phyloP scores from a whole-genome alignment of 2,113 vertebrate species.

The Zapornia atra region DNA sequence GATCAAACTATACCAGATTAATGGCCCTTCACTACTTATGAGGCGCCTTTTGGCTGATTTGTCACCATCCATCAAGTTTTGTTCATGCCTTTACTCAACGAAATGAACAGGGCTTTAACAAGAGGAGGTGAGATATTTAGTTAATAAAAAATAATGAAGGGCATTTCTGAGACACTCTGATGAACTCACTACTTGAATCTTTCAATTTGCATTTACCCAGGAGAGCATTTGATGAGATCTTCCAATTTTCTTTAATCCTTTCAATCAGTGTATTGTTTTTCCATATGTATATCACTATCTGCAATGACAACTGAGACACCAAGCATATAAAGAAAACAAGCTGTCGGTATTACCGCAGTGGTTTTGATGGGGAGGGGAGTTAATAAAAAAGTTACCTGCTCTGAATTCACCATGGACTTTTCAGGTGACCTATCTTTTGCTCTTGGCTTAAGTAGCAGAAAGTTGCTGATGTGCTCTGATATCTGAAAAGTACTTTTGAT shows the following conservation, averaged over 20 bases:
- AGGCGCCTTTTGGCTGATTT: neutral
- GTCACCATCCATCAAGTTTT: neutral
- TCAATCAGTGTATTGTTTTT: neutral
- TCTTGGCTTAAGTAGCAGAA: neutral
- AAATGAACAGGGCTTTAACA: neutral
- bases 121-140: neutral
- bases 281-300: neutral
- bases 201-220: neutral
- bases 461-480: neutral
- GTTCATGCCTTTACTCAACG: neutral
- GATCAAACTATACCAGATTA: neutral
- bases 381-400: neutral
- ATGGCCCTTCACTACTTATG: neutral
- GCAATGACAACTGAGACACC: neutral
- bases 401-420: neutral
- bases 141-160: neutral
- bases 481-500: neutral
- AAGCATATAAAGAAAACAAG: neutral
- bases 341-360: neutral
- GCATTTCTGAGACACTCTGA: neutral
- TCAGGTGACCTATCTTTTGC: neutral
- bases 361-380: neutral
- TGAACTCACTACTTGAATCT: neutral
- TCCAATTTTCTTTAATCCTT: neutral
- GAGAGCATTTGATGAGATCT: neutral